These are phyloP conservation scores for Rhea pennata DNA, from an alignment of 2,113 vertebrate species.

Conservation along the genomic window DNA sequence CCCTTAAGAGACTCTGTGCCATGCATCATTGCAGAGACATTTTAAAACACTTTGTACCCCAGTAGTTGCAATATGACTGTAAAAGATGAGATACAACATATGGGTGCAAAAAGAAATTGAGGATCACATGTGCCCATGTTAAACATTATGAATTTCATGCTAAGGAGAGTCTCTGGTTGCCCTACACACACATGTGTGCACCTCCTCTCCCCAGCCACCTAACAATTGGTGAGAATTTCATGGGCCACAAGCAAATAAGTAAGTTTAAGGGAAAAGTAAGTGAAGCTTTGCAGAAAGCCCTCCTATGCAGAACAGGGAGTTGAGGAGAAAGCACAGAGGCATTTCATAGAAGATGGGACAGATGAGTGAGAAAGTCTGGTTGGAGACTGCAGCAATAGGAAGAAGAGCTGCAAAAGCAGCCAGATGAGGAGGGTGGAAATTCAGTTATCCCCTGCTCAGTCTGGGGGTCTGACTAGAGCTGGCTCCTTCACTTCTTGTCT, in stretches of 20 bases:
- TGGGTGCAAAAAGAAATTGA: background rate
- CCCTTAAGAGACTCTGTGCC: background rate
- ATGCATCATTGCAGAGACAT: background rate
- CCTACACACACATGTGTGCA: background rate
- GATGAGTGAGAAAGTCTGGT: background rate
- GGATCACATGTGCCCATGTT: background rate
- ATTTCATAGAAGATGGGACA: background rate
- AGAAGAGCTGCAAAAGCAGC: background rate
- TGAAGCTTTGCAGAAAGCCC: background rate
- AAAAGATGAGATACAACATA: background rate
- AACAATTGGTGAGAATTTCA: background rate
- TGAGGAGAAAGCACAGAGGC: background rate
- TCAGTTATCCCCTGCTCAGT: background rate
- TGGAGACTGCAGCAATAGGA: background rate
- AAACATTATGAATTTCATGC: background rate
- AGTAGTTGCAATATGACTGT: background rate
- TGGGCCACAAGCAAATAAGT: background rate
- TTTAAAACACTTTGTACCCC: background rate
- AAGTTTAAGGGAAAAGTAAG: background rate
- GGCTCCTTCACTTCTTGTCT: background rate
- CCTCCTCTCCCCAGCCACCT: background rate
- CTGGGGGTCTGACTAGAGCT: too few species aligned
- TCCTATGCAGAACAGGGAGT: background rate
- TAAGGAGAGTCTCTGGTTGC: background rate
- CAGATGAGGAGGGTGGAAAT: background rate